Percentiles rank a stretch among this genome's conserved stretches.
Conservation (phyloP, 2,797 vertebrate species). For the Sebastes trivittatus region DNA sequence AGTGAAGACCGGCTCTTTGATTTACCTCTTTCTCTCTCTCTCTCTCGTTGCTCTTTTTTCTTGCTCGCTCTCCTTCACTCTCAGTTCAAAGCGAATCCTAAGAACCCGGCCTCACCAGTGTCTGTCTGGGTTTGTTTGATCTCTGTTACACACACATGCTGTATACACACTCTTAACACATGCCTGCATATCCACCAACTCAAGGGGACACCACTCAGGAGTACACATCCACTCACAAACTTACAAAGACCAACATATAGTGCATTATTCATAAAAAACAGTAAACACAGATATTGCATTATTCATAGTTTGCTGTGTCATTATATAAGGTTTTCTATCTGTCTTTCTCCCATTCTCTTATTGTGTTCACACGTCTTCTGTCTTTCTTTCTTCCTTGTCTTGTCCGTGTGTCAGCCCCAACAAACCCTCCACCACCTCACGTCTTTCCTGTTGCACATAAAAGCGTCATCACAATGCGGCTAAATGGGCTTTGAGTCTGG, state of each 20-base stretch:
- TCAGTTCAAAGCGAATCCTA: conserved; percentile 61
- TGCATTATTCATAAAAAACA: conserved; percentile 57
- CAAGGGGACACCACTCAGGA: background rate
- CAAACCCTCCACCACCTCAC: conserved; percentile 1
- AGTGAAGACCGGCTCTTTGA: conserved; percentile 45
- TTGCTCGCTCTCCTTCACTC: background rate
- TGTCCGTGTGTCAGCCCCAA: background rate
- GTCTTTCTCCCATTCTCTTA: background rate
- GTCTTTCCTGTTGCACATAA: background rate
- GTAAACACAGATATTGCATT: conserved; percentile 51
- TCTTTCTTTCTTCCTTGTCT: background rate
- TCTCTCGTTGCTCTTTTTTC: background rate
- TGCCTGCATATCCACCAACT: conserved; percentile 23
- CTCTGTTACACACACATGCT: background rate
- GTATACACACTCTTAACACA: background rate
- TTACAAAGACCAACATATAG: background rate
- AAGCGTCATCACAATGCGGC: conserved; percentile 1
- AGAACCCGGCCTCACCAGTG: conserved; percentile 26
- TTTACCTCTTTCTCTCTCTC: conserved; percentile 9
- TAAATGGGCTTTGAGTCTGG: background rate
- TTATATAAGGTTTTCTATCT: conserved; percentile 48
- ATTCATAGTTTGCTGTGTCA: conserved; percentile 53
- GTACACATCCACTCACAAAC: background rate
- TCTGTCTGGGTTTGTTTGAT: conserved; percentile 62
- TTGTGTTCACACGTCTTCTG: background rate